Base-by-base conservation (phyloP, 1,140 invertebrate species). In the Drosophila lowei region DNA sequence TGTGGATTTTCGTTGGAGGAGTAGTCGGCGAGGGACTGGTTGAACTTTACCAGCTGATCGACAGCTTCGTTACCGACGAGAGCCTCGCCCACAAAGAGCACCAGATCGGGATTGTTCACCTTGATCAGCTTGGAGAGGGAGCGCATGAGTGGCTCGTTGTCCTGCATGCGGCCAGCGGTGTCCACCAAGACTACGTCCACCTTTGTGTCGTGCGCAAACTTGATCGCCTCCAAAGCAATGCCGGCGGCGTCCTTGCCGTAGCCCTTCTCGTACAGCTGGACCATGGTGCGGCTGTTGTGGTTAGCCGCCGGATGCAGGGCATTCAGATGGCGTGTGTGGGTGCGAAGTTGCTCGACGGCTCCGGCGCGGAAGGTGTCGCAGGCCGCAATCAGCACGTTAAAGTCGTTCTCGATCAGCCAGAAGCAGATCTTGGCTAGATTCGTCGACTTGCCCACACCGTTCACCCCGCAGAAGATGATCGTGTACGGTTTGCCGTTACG, bases 41-140 rank as follows among this genome's bases (percentile, higher is more conserved):
- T 99, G 92, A 99, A 99, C 92, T 99, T 99, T 0, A 98, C 96
- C 47, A 99, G 93, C 92, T 99, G 99, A 93, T 99, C 99, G 23
- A 99, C 98, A 49, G 99, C 99, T 92, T 99, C 99, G 92, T 99
- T 99, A n/a, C 99, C 99, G 13, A 99, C 99, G 1, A 99, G 92
- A 0, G 99, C 99, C 92, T 99, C 99, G 1, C 99, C 99, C 6
- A 99, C 99, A 92, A 99, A 99, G 8, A 99, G 92, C 3, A 99
- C 98, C 70, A 99, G 93, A 93, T 99, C 99, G 0, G 99, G 99
- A 79, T 98, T 95, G 92, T 99, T 99, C 2, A 94, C 93, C 91
- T 95, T 95, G 58, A 95, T 95, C 13, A 99, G 94, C 92, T 99
- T 99, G 3, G 98, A 95, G 11, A 99, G 92, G 9, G 98, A 97